phyloP scores from a whole-genome alignment of 1,140 invertebrate species.

The Schlechtendalia chinensis region DNA sequence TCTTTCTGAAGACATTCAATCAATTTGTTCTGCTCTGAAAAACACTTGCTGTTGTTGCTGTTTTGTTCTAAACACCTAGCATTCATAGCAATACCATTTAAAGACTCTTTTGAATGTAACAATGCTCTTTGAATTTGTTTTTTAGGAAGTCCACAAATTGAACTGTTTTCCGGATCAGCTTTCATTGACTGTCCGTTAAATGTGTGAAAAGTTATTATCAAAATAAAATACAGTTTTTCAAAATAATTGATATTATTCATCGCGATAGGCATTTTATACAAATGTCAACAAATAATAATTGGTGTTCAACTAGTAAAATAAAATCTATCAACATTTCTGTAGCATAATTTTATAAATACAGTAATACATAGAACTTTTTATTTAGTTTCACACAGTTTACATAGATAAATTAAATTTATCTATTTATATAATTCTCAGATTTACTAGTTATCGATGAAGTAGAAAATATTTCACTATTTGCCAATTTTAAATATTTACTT shows the following conservation, averaged over 20 bases:
- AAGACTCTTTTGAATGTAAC: not conserved
- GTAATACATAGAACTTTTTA: not conserved
- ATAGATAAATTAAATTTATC: too few species aligned
- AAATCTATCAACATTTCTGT: not conserved
- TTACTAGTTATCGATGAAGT: too few species aligned
- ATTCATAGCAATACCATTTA: not conserved
- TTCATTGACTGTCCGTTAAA: not conserved
- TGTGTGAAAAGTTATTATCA: not conserved
- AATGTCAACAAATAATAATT: not conserved
- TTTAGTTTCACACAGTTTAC: too few species aligned
- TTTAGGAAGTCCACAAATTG: conserved; percentile 15
- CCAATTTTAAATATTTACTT: too few species aligned
- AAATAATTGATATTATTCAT: not conserved
- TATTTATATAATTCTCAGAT: too few species aligned
- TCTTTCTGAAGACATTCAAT: conserved; percentile 35
- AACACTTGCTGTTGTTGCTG: not conserved
- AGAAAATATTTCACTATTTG: too few species aligned
- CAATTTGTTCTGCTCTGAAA: not conserved
- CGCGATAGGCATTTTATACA: not conserved
- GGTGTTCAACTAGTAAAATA: not conserved
- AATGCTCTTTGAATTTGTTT: conserved; percentile 8
- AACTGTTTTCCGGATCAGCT: not conserved
- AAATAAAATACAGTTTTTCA: not conserved
- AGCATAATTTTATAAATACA: not conserved
- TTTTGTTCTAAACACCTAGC: not conserved